phyloP scores from a whole-genome alignment of 1,140 invertebrate genomes.

The Venustaconcha ellipsiformis region DNA sequence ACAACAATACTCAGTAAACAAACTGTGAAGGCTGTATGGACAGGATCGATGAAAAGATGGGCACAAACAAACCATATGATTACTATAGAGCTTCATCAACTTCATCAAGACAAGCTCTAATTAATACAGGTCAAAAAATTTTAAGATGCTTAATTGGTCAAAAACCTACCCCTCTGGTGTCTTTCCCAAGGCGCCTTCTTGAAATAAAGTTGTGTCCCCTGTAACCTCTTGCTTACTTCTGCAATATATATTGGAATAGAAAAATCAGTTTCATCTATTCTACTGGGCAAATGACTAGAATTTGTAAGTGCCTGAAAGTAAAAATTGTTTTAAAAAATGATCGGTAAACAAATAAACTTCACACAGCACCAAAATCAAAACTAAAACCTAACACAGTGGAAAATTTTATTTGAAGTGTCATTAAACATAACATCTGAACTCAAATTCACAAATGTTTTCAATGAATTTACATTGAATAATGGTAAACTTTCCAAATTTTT shows the following conservation, averaged over 20 bases:
- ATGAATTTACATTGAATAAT: too few species aligned
- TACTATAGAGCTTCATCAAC: background rate
- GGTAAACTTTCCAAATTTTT: too few species aligned
- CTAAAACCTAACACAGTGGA: background rate
- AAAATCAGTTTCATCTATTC: background rate
- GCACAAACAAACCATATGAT: background rate
- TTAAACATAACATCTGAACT: too few species aligned
- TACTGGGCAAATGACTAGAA: background rate
- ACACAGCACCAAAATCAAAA: background rate
- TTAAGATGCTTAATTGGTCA: background rate
- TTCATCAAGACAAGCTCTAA: background rate
- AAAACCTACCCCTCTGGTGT: constrained; percentile 81
- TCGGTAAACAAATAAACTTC: background rate
- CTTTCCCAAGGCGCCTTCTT: constrained; percentile 87
- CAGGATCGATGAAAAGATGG: background rate
- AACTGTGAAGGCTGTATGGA: background rate
- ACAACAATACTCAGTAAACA: too few species aligned
- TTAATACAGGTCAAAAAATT: background rate
- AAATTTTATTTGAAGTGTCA: too few species aligned
- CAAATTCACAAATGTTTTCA: too few species aligned
- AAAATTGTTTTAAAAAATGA: background rate
- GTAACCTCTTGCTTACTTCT: constrained; percentile 78
- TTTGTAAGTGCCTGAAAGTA: background rate
- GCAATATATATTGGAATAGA: constrained; percentile 13
- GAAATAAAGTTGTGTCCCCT: constrained; percentile 87